Conservation (phyloP, 2,888 invertebrate species). For the Amiota communis region DNA sequence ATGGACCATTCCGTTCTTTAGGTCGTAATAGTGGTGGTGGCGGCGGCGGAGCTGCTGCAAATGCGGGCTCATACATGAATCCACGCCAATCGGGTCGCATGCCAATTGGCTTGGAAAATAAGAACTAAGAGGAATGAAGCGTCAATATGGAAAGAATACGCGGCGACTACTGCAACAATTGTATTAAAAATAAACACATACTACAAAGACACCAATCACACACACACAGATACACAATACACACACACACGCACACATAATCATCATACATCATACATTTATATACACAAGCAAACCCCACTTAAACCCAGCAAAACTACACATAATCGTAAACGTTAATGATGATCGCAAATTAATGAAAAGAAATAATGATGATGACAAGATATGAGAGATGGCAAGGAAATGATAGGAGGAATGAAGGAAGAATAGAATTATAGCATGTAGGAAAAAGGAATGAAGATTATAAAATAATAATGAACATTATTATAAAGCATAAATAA, state of each 20-base stretch:
- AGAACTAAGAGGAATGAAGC: slow-evolving; percentile 53
- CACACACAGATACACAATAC: too few species aligned
- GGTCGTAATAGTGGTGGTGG: slow-evolving; percentile 56
- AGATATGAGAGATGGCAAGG: slow-evolving; percentile 44
- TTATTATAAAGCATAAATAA: background rate
- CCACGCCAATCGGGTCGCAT: slow-evolving; percentile 59
- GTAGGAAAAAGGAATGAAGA: too few species aligned
- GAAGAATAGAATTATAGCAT: background rate
- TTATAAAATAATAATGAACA: too few species aligned
- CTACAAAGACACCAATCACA: slow-evolving; percentile 32
- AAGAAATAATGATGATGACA: slow-evolving; percentile 8
- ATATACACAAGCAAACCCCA: background rate
- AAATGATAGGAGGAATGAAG: slow-evolving; percentile 3
- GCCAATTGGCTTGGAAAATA: slow-evolving; percentile 62
- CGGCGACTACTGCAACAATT: slow-evolving; percentile 46
- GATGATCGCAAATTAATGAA: background rate
- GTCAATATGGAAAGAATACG: slow-evolving; percentile 12
- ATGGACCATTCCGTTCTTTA: slow-evolving; percentile 62
- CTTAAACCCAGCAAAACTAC: too few species aligned
- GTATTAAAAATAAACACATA: slow-evolving; percentile 46
- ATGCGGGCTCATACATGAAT: slow-evolving; percentile 62
- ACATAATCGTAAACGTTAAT: slow-evolving; percentile 14
- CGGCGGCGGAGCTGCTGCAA: slow-evolving; percentile 48
- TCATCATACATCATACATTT: slow-evolving; percentile 10
- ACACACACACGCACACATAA: slow-evolving; percentile 37